phyloP scores from a whole-genome alignment of 2,888 invertebrate species.

The Falcaria lacertinaria region DNA sequence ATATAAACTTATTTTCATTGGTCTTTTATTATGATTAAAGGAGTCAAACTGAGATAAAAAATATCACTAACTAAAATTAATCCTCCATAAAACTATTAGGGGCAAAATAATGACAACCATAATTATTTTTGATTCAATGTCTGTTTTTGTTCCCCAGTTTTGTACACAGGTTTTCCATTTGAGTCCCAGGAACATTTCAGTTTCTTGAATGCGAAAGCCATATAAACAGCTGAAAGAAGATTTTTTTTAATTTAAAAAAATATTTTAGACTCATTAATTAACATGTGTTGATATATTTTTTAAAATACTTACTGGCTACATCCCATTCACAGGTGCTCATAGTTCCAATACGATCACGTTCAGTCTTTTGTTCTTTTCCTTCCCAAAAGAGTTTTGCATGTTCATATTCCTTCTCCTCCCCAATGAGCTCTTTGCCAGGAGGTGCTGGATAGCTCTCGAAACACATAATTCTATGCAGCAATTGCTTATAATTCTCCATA shows the following conservation, averaged over 20 bases:
- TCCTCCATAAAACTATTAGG: too few relatives aligned
- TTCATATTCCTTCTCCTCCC: slow-evolving; percentile 83
- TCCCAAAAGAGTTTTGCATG: slow-evolving; percentile 83
- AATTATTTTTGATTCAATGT: too few relatives aligned
- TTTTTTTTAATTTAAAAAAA: too few relatives aligned
- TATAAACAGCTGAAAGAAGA: slow-evolving; percentile 85
- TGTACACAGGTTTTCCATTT: slow-evolving; percentile 82
- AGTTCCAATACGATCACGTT: slow-evolving; percentile 84
- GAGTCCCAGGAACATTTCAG: slow-evolving; percentile 82
- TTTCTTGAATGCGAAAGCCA: slow-evolving; percentile 91
- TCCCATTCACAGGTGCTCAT: slow-evolving; percentile 96
- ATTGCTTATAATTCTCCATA: slow-evolving; percentile 53
- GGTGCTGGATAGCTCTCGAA: slow-evolving; percentile 90
- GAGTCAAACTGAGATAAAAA: too few relatives aligned
- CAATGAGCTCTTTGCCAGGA: slow-evolving; percentile 73
- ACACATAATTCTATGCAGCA: slow-evolving; percentile 89
- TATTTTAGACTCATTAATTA: too few relatives aligned
- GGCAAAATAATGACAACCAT: too few relatives aligned
- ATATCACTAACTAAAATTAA: too few relatives aligned
- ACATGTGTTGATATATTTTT: slow-evolving; percentile 1
- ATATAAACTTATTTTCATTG: too few relatives aligned
- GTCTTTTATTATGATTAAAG: too few relatives aligned
- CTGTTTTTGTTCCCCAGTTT: slow-evolving; percentile 20
- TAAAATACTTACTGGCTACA: slow-evolving; percentile 86
- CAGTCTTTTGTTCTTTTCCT: slow-evolving; percentile 48